Evolutionary conservation across 1,140 invertebrate genomes (phyloP).

Genomic region (Andricus grossulariae): DNA sequence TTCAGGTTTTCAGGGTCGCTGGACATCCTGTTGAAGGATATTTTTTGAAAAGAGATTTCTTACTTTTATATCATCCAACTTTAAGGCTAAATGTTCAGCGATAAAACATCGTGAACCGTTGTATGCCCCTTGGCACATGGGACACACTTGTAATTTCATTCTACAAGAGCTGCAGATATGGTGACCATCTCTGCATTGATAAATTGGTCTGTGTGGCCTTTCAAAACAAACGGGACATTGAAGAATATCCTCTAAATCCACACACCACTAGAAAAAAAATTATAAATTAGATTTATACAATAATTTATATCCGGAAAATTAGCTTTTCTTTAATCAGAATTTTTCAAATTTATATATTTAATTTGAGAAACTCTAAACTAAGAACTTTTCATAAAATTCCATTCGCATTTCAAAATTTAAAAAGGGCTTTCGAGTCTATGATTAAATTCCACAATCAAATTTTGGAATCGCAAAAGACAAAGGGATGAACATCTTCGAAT

Average conservation of each 20-base stretch:
- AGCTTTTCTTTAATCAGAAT: no score
- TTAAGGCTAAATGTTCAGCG: conserved; percentile 48
- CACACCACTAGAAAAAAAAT: conserved; percentile 46
- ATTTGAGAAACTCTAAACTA: no score
- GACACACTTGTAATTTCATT: conserved; percentile 47
- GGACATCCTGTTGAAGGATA: not conserved
- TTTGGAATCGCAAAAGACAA: no score
- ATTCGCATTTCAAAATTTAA: no score
- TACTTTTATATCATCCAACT: conserved; percentile 60
- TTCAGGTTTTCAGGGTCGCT: no score
- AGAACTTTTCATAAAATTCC: no score
- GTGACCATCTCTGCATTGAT: conserved; percentile 58
- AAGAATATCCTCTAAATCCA: conserved; percentile 54
- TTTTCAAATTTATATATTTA: no score
- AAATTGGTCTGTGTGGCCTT: conserved; percentile 38
- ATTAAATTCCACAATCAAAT: no score
- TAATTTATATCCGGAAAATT: not conserved
- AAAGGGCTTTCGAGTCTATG: no score
- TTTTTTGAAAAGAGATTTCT: conserved; percentile 12
- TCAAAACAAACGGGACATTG: conserved; percentile 64
- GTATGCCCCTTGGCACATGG: conserved; percentile 53
- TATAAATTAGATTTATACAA: not conserved
- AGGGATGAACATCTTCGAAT: no score
- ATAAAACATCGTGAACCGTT: conserved; percentile 53
- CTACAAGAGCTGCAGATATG: conserved; percentile 56